These are phyloP conservation scores for Aporophyla lueneburgensis DNA, from an alignment of 2,888 invertebrate genomes.

Conservation along the genomic window DNA sequence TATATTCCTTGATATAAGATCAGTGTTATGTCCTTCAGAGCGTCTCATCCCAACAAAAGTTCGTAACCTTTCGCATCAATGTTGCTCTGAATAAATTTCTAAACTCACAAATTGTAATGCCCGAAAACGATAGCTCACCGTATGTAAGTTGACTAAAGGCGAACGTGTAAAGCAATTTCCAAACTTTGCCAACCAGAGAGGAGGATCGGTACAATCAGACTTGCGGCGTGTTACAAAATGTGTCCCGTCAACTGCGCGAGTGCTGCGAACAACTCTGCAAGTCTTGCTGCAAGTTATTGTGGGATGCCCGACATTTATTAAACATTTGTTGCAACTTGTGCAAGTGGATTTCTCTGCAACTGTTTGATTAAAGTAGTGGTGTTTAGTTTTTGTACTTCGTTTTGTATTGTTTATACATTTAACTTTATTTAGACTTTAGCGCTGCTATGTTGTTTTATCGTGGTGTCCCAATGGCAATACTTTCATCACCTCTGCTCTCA, in stretches of 20 bases:
- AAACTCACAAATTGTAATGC: neutral
- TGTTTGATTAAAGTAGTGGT: constrained; percentile 11
- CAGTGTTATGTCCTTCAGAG: neutral
- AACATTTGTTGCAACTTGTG: constrained; percentile 42
- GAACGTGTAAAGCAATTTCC: constrained; percentile 26
- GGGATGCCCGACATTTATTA: constrained; percentile 45
- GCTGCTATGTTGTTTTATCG: too few species aligned
- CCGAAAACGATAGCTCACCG: neutral
- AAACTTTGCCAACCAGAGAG: constrained; percentile 36
- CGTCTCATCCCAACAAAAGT: neutral
- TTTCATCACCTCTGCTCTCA: too few species aligned
- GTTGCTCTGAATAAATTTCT: neutral
- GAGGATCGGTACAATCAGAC: constrained; percentile 46
- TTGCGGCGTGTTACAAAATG: constrained; percentile 49
- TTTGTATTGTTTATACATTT: neutral
- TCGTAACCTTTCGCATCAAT: neutral
- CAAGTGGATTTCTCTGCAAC: constrained; percentile 19
- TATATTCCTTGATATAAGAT: neutral
- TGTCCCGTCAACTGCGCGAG: constrained; percentile 44
- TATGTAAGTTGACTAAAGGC: constrained; percentile 17
- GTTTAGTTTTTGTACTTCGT: neutral
- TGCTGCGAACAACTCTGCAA: constrained; percentile 41
- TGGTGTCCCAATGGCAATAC: too few species aligned
- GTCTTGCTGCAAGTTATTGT: constrained; percentile 47
- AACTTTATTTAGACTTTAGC: neutral